phyloP scores from a whole-genome alignment of 1,140 invertebrate species.

The Apocrypta bakeri region DNA sequence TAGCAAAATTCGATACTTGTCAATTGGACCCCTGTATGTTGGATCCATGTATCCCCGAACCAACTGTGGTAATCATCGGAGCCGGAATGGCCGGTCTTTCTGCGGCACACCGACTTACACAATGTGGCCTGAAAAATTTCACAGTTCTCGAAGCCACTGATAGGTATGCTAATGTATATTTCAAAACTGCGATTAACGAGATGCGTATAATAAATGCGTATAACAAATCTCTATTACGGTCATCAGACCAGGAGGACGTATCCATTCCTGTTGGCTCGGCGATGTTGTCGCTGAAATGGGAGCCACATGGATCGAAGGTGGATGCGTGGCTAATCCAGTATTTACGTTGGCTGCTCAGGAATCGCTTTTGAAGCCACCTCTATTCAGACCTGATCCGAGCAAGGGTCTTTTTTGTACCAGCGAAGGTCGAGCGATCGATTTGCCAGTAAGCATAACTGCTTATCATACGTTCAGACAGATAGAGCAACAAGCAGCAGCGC shows the following conservation, averaged over 20 bases:
- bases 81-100: slow-evolving; percentile 86
- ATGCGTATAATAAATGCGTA: no score
- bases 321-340: slow-evolving; percentile 79
- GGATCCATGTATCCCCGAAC: slow-evolving; percentile 77
- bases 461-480: slow-evolving; percentile 80
- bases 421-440: slow-evolving; percentile 79
- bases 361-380: slow-evolving; percentile 76
- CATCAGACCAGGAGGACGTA: slow-evolving; percentile 80
- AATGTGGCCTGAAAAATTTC: slow-evolving; percentile 82
- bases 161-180: slow-evolving; percentile 71
- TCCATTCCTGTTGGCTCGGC: slow-evolving; percentile 83
- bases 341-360: slow-evolving; percentile 81
- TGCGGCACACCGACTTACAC: slow-evolving; percentile 80
- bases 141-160: slow-evolving; percentile 84
- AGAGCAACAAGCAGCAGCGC: slow-evolving; percentile 77
- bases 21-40: slow-evolving; percentile 73
- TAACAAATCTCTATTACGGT: neutral
- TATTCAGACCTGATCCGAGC: slow-evolving; percentile 71
- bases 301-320: slow-evolving; percentile 79
- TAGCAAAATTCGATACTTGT: slow-evolving; percentile 60
- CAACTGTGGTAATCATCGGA: slow-evolving; percentile 83
- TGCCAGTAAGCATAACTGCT: slow-evolving; percentile 77
- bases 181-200: no score
- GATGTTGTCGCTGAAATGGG: slow-evolving; percentile 84
- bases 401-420: slow-evolving; percentile 79